Evolutionary conservation across 2,113 vertebrate species (phyloP).

Genomic region (Nannobrachium achirus): DNA sequence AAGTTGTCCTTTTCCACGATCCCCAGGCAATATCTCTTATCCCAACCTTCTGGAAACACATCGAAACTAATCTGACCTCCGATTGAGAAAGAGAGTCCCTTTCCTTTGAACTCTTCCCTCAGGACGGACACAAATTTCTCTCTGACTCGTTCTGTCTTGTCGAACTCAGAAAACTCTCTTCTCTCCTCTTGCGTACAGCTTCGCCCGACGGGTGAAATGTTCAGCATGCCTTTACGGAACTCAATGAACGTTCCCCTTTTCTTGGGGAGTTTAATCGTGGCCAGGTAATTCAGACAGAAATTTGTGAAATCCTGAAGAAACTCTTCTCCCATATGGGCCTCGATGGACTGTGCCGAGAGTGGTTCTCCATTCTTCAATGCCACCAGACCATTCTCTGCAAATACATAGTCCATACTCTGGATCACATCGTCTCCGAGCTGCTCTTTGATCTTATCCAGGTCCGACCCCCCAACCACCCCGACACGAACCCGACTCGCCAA

Average conservation of each 20-base stretch:
- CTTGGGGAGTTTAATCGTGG: slow-evolving; percentile 91
- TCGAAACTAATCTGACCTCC: slow-evolving; percentile 98
- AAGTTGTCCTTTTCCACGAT: slow-evolving; percentile 85
- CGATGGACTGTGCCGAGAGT: slow-evolving; percentile 92
- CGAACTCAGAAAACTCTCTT: slow-evolving; percentile 90
- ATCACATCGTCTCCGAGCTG: slow-evolving; percentile 91
- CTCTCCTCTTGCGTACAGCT: slow-evolving; percentile 92
- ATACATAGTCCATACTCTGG: slow-evolving; percentile 90
- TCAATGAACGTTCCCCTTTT: slow-evolving; percentile 98
- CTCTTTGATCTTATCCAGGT: slow-evolving; percentile 90
- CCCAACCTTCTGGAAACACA: slow-evolving; percentile 96
- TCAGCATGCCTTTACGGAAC: slow-evolving; percentile 96
- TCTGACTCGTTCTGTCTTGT: slow-evolving; percentile 91
- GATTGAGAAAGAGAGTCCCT: slow-evolving; percentile 93
- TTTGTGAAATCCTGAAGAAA: slow-evolving; percentile 95
- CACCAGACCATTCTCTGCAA: slow-evolving; percentile 95
- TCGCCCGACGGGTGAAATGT: slow-evolving; percentile 91
- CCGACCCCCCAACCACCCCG: slow-evolving; percentile 93
- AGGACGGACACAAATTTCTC: slow-evolving; percentile 91
- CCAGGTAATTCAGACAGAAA: slow-evolving; percentile 94
- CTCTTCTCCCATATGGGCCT: slow-evolving; percentile 90
- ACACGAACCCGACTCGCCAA: slow-evolving; percentile 83
- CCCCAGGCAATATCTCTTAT: slow-evolving; percentile 92
- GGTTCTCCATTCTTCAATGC: slow-evolving; percentile 89
- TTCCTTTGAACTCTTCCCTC: slow-evolving; percentile 88